A percentile compares a stretch with the other conserved stretches of the same genome.
These are phyloP conservation scores for Probaryconus sp. DNA, from an alignment of 1,140 invertebrate species.

Conservation along the genomic window DNA sequence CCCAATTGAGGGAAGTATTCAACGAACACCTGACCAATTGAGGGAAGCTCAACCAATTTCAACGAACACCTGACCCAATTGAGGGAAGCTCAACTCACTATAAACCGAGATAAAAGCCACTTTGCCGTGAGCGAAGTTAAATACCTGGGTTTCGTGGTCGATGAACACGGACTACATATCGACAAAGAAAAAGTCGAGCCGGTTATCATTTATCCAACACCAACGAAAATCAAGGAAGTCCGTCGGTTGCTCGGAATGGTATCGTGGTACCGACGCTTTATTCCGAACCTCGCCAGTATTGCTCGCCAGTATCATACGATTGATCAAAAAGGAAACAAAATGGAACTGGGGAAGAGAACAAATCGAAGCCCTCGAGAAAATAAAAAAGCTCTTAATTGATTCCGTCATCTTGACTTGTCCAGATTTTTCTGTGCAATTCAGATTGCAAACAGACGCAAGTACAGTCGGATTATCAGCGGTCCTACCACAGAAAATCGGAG, in stretches of 20 bases:
- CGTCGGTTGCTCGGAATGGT: conserved; percentile 58
- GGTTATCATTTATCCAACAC: conserved; percentile 57
- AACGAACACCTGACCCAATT: no score
- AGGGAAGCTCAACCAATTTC: conserved; percentile 3
- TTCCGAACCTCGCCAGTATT: conserved; percentile 18
- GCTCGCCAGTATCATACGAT: not conserved
- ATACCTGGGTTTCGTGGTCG: conserved; percentile 63
- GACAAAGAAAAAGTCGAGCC: conserved; percentile 63
- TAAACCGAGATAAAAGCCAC: conserved; percentile 58
- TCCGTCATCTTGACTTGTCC: no score
- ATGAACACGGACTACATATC: conserved; percentile 36
- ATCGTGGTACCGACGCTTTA: conserved; percentile 61
- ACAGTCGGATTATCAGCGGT: no score
- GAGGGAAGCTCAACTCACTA: conserved; percentile 29
- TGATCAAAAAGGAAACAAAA: no score
- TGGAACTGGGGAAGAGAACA: no score
- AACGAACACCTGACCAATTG: not conserved
- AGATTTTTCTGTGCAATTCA: no score
- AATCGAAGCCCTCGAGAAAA: no score
- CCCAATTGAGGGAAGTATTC: conserved; percentile 4
- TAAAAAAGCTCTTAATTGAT: no score
- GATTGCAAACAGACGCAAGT: no score
- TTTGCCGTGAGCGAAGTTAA: conserved; percentile 44
- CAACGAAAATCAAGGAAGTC: conserved; percentile 47
- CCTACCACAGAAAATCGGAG: no score